Evolutionary conservation across 2,888 invertebrate genomes (phyloP), one percentile per base, ranked within the genome.

Genomic region (Leptinotarsa peninsularis): DNA sequence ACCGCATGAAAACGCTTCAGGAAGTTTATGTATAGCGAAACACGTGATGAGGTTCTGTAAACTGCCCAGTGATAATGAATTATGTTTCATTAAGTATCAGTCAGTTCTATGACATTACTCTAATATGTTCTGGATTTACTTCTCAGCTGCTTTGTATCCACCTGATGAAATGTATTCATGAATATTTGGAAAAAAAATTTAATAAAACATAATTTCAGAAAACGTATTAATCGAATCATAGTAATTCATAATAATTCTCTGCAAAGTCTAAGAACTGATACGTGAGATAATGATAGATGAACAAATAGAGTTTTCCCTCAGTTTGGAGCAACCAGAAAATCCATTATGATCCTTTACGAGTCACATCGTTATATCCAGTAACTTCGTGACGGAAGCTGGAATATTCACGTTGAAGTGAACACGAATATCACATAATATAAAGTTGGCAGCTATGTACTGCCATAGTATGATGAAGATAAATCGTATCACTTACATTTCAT

Each of bases 391-490:
- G 21, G 21, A 58, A 58, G 58, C 58, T 21, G 23, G 58, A 58
- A 58, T 58, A 63, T 63, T 63, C 63, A 63, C 63, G 33, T 33
- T 33, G 33, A 63, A 63, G 27, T 63, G 63, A 63, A 63, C 63
- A 27, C 63, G 63, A 63, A 63, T 33, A 63, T 63, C 63, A 63
- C 63, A 63, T 63, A 63, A 63, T 63, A 63, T 63, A 63, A 63
- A 63, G 63, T 33, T 63, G 63, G 63, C 63, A 63, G 63, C 33
- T 13, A 63, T 63, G 63, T 63, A 33, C 27, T 63, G 63, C 63
- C 63, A 33, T n/a, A 63, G 17, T 63, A 17, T 72, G 75, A 75
- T 69, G 75, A 75, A 72, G 75, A 75, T 75, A 75, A 69, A 75
- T 72, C 72, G 33, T 66, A 75, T 75, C 75, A 58, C 58, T 75